Evolutionary conservation across 2,113 vertebrate genomes (phyloP).

Genomic region (Aptenodytes forsteri): DNA sequence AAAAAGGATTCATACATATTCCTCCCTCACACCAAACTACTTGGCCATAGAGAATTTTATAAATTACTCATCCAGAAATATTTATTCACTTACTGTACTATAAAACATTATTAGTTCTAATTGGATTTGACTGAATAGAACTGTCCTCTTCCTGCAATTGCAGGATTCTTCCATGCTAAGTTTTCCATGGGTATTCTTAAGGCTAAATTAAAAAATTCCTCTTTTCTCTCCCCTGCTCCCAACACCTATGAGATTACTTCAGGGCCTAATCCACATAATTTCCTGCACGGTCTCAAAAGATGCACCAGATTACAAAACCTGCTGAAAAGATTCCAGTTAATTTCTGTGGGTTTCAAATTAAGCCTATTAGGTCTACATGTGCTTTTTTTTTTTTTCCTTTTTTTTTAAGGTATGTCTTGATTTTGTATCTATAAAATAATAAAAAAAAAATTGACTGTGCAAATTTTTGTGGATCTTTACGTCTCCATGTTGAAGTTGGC

Average conservation of each 20-base stretch:
- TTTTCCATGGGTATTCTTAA: not conserved
- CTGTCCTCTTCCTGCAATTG: not conserved
- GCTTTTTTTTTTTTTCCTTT: not conserved
- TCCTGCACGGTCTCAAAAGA: not conserved
- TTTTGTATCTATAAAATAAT: not conserved
- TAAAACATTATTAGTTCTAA: not conserved
- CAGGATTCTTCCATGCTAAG: not conserved
- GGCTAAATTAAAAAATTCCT: not conserved
- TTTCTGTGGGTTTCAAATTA: not conserved
- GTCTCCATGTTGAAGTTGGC: not conserved
- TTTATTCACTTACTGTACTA: not conserved
- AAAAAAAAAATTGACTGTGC: not conserved
- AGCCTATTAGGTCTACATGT: not conserved
- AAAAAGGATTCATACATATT: not conserved
- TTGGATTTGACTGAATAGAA: not conserved
- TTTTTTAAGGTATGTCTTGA: not conserved
- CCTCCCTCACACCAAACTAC: not conserved
- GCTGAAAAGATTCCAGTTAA: not conserved
- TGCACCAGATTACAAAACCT: not conserved
- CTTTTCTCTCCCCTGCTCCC: not conserved
- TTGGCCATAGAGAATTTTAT: not conserved
- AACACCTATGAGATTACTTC: not conserved
- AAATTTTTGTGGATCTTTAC: not conserved
- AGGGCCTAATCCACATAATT: not conserved
- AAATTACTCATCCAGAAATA: not conserved